Percentiles rank a stretch among this genome's conserved stretches.
Conservation (phyloP, 2,888 invertebrate species). For the Euzophera pinguis region DNA sequence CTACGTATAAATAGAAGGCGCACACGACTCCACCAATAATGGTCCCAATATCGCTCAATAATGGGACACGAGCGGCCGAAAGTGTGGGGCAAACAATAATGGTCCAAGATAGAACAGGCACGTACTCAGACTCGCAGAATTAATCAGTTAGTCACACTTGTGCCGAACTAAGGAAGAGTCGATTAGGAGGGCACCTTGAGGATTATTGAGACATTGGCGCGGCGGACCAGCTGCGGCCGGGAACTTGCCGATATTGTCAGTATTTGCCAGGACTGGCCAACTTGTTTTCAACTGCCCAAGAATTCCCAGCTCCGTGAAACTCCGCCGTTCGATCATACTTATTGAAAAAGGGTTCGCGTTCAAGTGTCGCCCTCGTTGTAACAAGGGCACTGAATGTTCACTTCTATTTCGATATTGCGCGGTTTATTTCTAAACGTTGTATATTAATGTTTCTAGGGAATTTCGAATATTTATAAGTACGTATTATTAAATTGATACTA, state of each 20-base stretch:
- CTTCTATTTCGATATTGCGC: conserved; percentile 2
- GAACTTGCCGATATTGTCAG: conserved; percentile 71
- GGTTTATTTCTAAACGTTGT: background rate
- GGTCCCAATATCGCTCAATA: conserved; percentile 70
- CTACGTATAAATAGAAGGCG: conserved; percentile 61
- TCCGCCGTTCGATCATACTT: conserved; percentile 65
- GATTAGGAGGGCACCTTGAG: conserved; percentile 76
- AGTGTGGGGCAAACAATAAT: conserved; percentile 70
- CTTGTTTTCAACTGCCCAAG: conserved; percentile 72
- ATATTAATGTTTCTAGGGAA: background rate
- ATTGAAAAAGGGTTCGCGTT: conserved; percentile 57
- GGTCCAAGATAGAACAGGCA: conserved; percentile 55
- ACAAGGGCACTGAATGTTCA: conserved; percentile 30
- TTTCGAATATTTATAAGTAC: background rate
- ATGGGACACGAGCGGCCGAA: conserved; percentile 55
- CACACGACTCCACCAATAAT: conserved; percentile 55
- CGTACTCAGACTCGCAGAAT: conserved; percentile 68
- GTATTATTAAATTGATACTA: no score
- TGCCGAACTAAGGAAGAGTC: conserved; percentile 73
- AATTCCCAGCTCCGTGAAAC: conserved; percentile 59
- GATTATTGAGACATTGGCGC: conserved; percentile 77
- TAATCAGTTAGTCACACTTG: conserved; percentile 80
- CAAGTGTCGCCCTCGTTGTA: conserved; percentile 42
- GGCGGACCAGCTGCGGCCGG: conserved; percentile 70
- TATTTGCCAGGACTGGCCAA: conserved; percentile 63